These are phyloP conservation scores for Brachyptera putata DNA, from an alignment of 2,888 invertebrate species.

Conservation along the genomic window DNA sequence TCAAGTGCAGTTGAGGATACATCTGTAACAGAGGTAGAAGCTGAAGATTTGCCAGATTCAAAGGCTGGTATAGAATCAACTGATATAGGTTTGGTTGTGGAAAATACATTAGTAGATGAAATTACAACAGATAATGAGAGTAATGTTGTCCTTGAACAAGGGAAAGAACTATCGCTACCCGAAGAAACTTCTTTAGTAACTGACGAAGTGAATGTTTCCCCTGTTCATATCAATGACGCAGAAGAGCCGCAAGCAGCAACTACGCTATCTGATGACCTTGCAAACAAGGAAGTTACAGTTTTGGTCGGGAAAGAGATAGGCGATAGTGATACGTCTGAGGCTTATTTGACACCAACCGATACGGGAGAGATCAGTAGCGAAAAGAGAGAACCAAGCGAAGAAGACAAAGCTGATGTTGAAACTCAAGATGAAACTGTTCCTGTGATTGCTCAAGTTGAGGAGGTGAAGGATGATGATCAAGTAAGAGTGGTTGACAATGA, in stretches of 20 bases:
- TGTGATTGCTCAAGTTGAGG: neutral
- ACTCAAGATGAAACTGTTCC: neutral
- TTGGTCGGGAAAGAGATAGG: constrained; percentile 55
- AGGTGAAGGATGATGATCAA: neutral
- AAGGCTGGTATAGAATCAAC: constrained; percentile 32
- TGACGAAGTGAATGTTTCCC: neutral
- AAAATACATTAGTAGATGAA: too few species aligned
- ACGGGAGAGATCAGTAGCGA: constrained; percentile 38
- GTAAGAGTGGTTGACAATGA: constrained; percentile 32
- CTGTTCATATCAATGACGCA: neutral
- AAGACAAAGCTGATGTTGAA: constrained; percentile 36
- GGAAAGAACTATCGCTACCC: neutral
- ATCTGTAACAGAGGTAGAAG: constrained; percentile 25
- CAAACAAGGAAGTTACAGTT: constrained; percentile 28
- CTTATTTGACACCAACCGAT: constrained; percentile 65
- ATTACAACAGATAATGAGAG: too few species aligned
- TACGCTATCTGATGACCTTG: neutral
- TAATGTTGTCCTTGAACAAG: too few species aligned
- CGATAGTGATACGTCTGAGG: constrained; percentile 64
- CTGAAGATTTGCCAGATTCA: constrained; percentile 22
- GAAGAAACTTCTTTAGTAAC: neutral
- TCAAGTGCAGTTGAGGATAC: constrained; percentile 21
- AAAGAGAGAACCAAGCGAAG: constrained; percentile 43
- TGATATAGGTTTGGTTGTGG: too few species aligned
- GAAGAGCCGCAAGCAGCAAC: neutral